Base-by-base conservation (phyloP, 2,888 invertebrate species). In the Villa cingulata region DNA sequence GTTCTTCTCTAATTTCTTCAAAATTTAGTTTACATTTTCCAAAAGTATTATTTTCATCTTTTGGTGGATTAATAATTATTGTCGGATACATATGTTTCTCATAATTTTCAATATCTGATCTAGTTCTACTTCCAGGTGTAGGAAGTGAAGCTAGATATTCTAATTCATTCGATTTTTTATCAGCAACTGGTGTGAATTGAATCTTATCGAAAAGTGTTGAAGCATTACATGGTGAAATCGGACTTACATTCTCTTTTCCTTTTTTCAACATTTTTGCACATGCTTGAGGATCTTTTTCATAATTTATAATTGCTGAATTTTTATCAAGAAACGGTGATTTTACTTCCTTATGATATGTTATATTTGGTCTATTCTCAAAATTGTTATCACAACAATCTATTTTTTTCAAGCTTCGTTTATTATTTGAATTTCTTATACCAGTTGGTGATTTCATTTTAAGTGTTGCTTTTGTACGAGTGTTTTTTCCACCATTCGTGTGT, bases 181-280 rank as follows among this genome's bases (percentile, higher is more conserved):
- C 37, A 12, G 46, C 48, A 16, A 58, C 50, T 3, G 70, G 70
- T 0, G 70, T 70, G 49, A 70, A 70, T 41, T 63, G 56, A 36
- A 70, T 53, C 32, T 63, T 58, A 50, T 69, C 68, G 42, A 70
- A 65, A 16, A 66, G 48, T 46, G 56, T 56, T 45, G 58, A 52
- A 2, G 62, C 56, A 57, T 63, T 72, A 67, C 2, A 65, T 47
- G 52, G 71, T 53, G 60, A 72, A 53, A 58, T 62, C 45, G 74
- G 73, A 53, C 66, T 70, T 0, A 64, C 55, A 41, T 70, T 73
- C 61, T 72, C 74, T 50, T 72, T 74, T 2, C 43, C 46, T 16
- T n/a, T 3, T 23, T 36, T 37, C 18, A 12, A 16, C 18, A 16
- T n/a, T n/a, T n/a, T 18, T 10, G 20, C 7, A n/a, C n/a, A 37